Conservation (phyloP, 2,797 vertebrate species). For the Sus cebifrons region DNA sequence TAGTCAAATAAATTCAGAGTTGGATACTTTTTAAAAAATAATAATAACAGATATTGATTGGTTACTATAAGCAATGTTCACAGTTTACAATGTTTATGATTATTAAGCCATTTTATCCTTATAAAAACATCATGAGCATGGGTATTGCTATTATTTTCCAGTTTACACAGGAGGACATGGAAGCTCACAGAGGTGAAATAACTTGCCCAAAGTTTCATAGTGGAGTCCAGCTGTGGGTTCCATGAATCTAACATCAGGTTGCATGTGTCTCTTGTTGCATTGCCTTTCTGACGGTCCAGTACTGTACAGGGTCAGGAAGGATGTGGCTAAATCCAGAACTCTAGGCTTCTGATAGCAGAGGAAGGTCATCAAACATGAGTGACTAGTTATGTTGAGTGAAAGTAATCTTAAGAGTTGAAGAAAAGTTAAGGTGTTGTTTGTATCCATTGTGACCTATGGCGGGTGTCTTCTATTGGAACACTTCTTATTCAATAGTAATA, state of each 20-base stretch:
- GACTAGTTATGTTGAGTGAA: neutral
- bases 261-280: neutral
- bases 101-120: neutral
- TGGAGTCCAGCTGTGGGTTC: neutral
- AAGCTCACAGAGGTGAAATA: neutral
- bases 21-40: neutral
- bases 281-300: neutral
- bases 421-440: neutral
- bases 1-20: neutral
- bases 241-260: neutral
- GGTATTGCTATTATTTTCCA: neutral
- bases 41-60: neutral
- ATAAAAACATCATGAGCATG: neutral
- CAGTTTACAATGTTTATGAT: neutral
- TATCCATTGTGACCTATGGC: neutral
- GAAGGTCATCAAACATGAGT: neutral
- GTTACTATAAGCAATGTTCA: neutral
- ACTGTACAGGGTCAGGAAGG: too few species aligned
- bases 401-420: neutral
- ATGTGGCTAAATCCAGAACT: neutral
- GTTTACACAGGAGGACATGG: neutral
- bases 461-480: neutral
- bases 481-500: conserved; percentile 27
- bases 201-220: neutral
- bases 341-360: neutral